Evolutionary conservation across 2,888 invertebrate species (phyloP).

Genomic region (Hypercompe scribonia): DNA sequence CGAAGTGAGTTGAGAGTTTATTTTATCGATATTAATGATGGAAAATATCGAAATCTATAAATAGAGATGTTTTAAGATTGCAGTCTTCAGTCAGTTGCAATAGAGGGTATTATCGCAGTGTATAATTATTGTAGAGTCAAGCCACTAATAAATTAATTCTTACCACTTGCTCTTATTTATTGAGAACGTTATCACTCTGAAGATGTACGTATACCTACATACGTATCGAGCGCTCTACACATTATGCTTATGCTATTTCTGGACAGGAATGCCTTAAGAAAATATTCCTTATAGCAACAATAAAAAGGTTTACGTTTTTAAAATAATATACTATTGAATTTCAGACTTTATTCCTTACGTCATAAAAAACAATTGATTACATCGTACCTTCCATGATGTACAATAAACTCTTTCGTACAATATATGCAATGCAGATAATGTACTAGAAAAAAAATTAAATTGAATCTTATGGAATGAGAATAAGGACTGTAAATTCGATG

Average conservation of each 20-base stretch:
- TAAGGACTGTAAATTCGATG: constrained; percentile 18
- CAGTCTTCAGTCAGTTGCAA: background rate
- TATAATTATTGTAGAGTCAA: constrained; percentile 7
- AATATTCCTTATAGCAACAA: constrained; percentile 66
- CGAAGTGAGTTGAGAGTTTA: background rate
- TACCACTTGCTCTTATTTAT: constrained; percentile 31
- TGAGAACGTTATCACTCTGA: constrained; percentile 27
- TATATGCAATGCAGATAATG: constrained; percentile 12
- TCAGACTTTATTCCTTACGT: constrained; percentile 46
- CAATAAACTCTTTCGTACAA: constrained; percentile 23
- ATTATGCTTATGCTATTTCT: constrained; percentile 77
- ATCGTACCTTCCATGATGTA: constrained; percentile 29
- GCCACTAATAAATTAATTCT: constrained; percentile 16
- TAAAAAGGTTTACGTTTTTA: constrained; percentile 53
- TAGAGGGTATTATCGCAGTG: constrained; percentile 3
- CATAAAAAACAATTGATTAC: constrained; percentile 45
- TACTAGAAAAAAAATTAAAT: constrained; percentile 33
- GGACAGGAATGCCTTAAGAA: constrained; percentile 81
- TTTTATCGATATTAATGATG: background rate
- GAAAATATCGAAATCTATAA: background rate
- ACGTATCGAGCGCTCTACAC: constrained; percentile 58
- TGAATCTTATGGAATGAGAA: constrained; percentile 45
- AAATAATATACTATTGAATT: constrained; percentile 40
- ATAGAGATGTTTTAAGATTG: background rate
- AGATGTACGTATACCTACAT: background rate